Percentiles rank a stretch among this genome's conserved stretches.
Conservation (phyloP, 2,888 invertebrate species). For the Heliconius charithonia region DNA sequence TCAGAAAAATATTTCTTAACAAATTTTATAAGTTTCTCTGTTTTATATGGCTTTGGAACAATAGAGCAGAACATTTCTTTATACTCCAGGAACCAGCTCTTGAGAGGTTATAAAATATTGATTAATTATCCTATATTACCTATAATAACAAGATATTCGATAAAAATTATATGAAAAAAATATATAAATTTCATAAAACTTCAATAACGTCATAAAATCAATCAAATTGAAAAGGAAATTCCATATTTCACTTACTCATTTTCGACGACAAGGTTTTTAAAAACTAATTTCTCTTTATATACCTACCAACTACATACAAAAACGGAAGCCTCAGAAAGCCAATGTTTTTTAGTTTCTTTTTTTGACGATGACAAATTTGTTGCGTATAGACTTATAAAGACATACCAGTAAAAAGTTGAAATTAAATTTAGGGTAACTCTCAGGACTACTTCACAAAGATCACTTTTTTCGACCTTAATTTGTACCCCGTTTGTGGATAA, state of each 20-base stretch:
- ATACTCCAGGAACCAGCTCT: too few relatives aligned
- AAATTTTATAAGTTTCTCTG: too few relatives aligned
- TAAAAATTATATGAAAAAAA: too few relatives aligned
- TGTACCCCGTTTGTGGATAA: slow-evolving; percentile 53
- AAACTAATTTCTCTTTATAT: slow-evolving; percentile 4
- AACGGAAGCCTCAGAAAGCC: not conserved
- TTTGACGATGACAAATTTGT: slow-evolving; percentile 74
- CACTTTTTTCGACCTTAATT: slow-evolving; percentile 62
- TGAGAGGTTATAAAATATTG: too few relatives aligned
- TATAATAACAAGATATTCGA: too few relatives aligned
- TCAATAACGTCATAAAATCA: not conserved
- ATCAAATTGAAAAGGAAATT: not conserved
- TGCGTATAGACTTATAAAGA: slow-evolving; percentile 39
- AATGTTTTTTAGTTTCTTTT: slow-evolving; percentile 47
- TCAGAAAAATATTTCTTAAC: too few relatives aligned
- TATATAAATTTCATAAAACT: not conserved
- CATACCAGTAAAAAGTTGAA: slow-evolving; percentile 63
- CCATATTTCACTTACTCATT: not conserved
- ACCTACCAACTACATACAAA: not conserved
- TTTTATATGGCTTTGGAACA: too few relatives aligned
- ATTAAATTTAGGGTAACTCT: slow-evolving; percentile 69
- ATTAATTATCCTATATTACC: too few relatives aligned
- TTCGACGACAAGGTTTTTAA: not conserved
- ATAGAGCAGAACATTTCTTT: too few relatives aligned
- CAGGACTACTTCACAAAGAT: slow-evolving; percentile 57